Evolutionary conservation across 1,140 invertebrate genomes (phyloP).

Genomic region (Megalopta genalis): DNA sequence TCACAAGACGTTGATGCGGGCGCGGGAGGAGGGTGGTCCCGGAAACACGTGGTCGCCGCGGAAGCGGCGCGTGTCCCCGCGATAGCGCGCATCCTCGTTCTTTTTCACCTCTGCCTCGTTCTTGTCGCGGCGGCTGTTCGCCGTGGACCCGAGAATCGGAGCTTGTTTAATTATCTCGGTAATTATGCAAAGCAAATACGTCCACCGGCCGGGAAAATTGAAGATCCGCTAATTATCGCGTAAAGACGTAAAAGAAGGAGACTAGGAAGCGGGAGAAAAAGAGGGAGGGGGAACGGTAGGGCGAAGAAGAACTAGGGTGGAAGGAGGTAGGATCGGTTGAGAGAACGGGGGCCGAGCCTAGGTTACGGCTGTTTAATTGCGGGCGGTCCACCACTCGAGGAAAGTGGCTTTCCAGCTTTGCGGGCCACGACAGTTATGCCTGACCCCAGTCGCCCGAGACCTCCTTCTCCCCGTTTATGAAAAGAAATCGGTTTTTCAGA

Average conservation of each 20-base stretch:
- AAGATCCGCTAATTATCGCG: constrained; percentile 66
- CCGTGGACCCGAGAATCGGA: constrained; percentile 47
- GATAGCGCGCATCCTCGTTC: background rate
- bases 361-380: constrained; percentile 59
- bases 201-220: constrained; percentile 60
- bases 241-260: constrained; percentile 53
- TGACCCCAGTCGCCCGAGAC: constrained; percentile 8
- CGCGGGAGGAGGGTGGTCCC: too few species aligned
- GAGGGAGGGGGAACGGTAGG: background rate
- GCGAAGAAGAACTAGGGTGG: constrained; percentile 17
- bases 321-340: background rate
- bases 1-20: constrained; percentile 24
- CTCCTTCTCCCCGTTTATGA: constrained; percentile 8
- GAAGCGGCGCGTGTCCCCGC: background rate
- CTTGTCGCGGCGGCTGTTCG: constrained; percentile 26
- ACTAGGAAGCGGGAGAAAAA: background rate
- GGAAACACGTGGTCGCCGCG: background rate
- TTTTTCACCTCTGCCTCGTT: background rate
- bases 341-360: background rate
- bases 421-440: constrained; percentile 42
- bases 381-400: constrained; percentile 57
- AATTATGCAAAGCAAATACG: constrained; percentile 66
- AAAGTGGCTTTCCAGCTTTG: constrained; percentile 55
- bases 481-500: constrained; percentile 40
- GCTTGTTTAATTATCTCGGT: constrained; percentile 68